Conservation (phyloP, 1,140 invertebrate species). For the Lanistes nyassanus region DNA sequence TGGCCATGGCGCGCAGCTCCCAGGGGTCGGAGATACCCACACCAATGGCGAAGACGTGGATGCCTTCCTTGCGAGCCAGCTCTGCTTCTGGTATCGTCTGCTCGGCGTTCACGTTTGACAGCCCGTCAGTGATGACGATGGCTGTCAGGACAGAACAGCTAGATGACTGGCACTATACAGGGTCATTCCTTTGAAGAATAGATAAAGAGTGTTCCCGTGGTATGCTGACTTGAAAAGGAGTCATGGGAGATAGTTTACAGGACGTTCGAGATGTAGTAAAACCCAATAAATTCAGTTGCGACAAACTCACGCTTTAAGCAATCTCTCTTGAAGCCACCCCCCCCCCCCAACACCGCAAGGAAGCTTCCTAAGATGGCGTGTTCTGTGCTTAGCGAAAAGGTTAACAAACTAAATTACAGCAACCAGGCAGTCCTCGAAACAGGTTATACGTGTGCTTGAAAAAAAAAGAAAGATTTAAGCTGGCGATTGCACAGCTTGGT, state of each 20-base stretch:
- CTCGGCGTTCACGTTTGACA: constrained; percentile 55
- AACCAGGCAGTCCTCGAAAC: too few species aligned
- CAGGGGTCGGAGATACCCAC: constrained; percentile 46
- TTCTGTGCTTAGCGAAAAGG: too few species aligned
- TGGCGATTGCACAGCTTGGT: too few species aligned
- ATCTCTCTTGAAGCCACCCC: too few species aligned
- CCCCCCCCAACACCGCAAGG: not conserved
- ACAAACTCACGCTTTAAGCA: too few species aligned
- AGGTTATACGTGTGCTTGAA: too few species aligned
- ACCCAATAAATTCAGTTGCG: not conserved
- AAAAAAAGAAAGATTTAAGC: too few species aligned
- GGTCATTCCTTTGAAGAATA: too few species aligned
- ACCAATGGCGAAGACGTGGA: constrained; percentile 55
- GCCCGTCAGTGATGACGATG: constrained; percentile 58
- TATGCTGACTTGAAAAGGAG: not conserved
- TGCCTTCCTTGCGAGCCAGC: constrained; percentile 39
- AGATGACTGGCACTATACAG: not conserved
- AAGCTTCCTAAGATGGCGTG: too few species aligned
- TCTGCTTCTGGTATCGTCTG: constrained; percentile 51
- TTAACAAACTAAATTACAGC: too few species aligned
- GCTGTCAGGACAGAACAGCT: constrained; percentile 36
- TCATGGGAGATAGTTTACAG: not conserved
- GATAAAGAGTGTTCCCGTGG: too few species aligned
- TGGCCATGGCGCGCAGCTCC: constrained; percentile 52
- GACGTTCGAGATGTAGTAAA: not conserved